A percentile compares a stretch with the other conserved stretches of the same genome.
phyloP scores from a whole-genome alignment of 2,888 invertebrate genomes.

The Pogonocherus hispidulus region DNA sequence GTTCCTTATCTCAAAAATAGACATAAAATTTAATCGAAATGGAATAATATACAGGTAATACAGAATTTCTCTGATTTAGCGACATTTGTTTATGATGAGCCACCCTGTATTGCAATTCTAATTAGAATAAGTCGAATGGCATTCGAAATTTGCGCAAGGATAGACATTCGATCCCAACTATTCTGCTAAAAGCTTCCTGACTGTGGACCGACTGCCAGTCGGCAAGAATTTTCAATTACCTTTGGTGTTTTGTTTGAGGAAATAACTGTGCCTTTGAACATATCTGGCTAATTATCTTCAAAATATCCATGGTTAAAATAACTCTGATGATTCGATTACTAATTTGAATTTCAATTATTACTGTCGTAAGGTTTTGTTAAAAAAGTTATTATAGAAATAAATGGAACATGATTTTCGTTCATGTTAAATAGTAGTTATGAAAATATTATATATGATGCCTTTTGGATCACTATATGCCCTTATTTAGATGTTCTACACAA shows the following conservation, averaged over 20 bases:
- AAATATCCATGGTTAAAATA: background rate
- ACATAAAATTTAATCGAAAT: no score
- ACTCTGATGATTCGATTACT: background rate
- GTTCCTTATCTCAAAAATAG: no score
- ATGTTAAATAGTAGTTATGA: no score
- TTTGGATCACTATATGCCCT: no score
- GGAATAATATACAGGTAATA: no score
- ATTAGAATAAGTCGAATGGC: constrained; percentile 19
- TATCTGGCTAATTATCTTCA: constrained; percentile 2
- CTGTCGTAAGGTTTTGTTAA: no score
- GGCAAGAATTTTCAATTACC: constrained; percentile 15
- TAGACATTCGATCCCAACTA: constrained; percentile 25
- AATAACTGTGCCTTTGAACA: constrained; percentile 2
- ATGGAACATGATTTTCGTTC: no score
- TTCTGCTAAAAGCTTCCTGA: constrained; percentile 14
- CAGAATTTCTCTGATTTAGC: no score
- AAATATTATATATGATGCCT: no score
- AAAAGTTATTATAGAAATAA: no score
- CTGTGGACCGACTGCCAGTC: background rate
- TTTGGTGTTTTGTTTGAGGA: constrained; percentile 3
- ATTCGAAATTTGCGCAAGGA: constrained; percentile 12
- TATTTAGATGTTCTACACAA: background rate
- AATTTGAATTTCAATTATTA: no score
- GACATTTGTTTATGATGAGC: no score
- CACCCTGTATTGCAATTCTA: constrained; percentile 30